Evolutionary conservation across 2,113 vertebrate species (phyloP).

Genomic region (Coptodon rendalli): DNA sequence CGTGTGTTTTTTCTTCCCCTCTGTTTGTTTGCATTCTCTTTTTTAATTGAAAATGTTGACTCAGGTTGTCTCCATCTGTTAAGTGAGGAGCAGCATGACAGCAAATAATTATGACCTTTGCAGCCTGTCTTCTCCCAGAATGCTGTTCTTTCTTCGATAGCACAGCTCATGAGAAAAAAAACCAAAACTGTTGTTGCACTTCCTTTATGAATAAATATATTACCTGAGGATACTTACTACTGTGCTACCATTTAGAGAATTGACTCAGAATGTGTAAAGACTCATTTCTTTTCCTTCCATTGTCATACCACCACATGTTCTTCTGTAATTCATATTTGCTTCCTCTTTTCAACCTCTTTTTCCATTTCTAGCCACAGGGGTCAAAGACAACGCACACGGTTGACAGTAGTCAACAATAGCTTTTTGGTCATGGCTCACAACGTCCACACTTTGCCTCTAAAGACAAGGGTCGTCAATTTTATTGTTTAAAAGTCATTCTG

Average conservation of each 20-base stretch:
- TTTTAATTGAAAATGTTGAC: slow-evolving; percentile 71
- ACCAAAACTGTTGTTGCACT: neutral
- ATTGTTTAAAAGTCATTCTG: slow-evolving; percentile 80
- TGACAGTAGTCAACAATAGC: slow-evolving; percentile 68
- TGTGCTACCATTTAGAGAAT: slow-evolving; percentile 40
- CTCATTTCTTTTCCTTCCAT: slow-evolving; percentile 26
- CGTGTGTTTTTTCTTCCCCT: slow-evolving; percentile 40
- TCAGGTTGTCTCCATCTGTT: slow-evolving; percentile 72
- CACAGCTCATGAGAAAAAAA: neutral
- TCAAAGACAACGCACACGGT: slow-evolving; percentile 60
- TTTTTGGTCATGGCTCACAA: slow-evolving; percentile 70
- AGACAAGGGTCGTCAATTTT: slow-evolving; percentile 72
- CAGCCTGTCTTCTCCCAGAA: slow-evolving; percentile 44
- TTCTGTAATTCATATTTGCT: slow-evolving; percentile 62
- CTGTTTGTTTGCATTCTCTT: slow-evolving; percentile 61
- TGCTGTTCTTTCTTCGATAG: slow-evolving; percentile 24
- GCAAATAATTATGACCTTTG: slow-evolving; percentile 67
- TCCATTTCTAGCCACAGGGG: slow-evolving; percentile 65
- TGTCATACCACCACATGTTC: slow-evolving; percentile 18
- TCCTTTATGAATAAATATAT: slow-evolving; percentile 49
- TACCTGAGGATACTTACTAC: slow-evolving; percentile 16
- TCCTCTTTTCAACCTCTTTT: slow-evolving; percentile 43
- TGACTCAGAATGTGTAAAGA: slow-evolving; percentile 51
- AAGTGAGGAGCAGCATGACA: slow-evolving; percentile 57
- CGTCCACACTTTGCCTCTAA: slow-evolving; percentile 58